Percentiles rank a stretch among this genome's conserved stretches.
These are phyloP conservation scores for Spinibarbus caldwelli DNA, from an alignment of 2,797 vertebrate genomes.

Conservation along the genomic window DNA sequence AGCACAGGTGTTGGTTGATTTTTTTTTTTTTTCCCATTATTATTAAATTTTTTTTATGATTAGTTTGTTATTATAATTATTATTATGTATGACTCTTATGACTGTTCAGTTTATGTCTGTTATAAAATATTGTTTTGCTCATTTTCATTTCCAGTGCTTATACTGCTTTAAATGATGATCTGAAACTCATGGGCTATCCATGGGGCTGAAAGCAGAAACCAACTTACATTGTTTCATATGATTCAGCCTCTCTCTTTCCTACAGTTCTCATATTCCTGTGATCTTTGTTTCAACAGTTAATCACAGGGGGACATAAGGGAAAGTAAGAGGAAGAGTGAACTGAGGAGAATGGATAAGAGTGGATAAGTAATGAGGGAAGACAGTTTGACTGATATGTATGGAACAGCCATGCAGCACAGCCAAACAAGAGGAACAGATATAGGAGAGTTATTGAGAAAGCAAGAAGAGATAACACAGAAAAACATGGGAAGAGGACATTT, in stretches of 20 bases:
- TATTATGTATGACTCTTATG: background rate
- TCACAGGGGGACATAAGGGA: constrained; percentile 8
- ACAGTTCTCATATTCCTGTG: constrained; percentile 12
- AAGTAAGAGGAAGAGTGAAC: constrained; percentile 11
- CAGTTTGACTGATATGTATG: constrained; percentile 22
- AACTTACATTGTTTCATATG: background rate
- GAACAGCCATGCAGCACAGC: constrained; percentile 5
- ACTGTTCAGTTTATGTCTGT: background rate
- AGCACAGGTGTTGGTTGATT: background rate
- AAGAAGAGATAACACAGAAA: constrained; percentile 25
- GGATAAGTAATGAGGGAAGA: constrained; percentile 10
- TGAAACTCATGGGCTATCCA: background rate
- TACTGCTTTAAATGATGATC: background rate
- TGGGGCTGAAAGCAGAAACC: constrained; percentile 31
- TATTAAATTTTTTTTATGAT: background rate
- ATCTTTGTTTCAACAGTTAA: constrained; percentile 10
- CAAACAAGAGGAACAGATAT: constrained; percentile 8
- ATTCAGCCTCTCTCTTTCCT: background rate
- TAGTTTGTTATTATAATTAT: background rate
- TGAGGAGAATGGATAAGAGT: constrained; percentile 5
- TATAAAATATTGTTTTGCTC: background rate
- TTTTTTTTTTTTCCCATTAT: background rate
- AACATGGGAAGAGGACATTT: background rate
- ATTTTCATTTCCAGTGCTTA: background rate
- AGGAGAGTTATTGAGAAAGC: constrained; percentile 7